A percentile compares a stretch with the other conserved stretches of the same genome.
Evolutionary conservation across 2,888 invertebrate genomes (phyloP).

Genomic region (Phortica okadai): DNA sequence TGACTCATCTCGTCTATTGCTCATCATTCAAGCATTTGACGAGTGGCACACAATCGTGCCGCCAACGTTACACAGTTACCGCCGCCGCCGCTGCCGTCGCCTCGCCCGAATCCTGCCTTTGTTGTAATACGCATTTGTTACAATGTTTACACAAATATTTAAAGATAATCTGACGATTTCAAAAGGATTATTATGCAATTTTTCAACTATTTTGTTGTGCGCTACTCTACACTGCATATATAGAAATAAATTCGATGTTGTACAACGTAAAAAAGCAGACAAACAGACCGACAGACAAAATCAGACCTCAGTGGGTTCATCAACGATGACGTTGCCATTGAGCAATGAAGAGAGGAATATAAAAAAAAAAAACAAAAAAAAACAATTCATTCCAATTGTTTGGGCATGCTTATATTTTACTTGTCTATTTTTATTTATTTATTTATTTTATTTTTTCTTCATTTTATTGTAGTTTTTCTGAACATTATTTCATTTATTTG

Average conservation of each 20-base stretch:
- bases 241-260: not conserved
- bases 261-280: not conserved
- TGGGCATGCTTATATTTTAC: not conserved
- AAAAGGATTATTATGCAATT: conserved; percentile 75
- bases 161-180: conserved; percentile 74
- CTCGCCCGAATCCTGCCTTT: not conserved
- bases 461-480: not conserved
- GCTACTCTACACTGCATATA: conserved; percentile 38
- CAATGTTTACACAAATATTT: conserved; percentile 75
- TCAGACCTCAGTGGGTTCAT: not conserved
- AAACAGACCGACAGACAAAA: not conserved
- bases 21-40: conserved; percentile 66
- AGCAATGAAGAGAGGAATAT: conserved; percentile 41
- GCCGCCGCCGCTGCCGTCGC: no score
- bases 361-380: conserved; percentile 26
- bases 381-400: conserved; percentile 23
- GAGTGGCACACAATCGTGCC: conserved; percentile 19
- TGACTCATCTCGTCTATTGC: conserved; percentile 58
- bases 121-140: conserved; percentile 65
- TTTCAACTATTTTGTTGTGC: conserved; percentile 67
- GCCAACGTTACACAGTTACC: not conserved
- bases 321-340: conserved; percentile 41
- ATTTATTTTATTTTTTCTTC: not conserved
- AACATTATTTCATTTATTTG: conserved; percentile 15
- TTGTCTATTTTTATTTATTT: not conserved